phyloP scores from a whole-genome alignment of 1,140 invertebrate genomes.

The Drosophila takahashii region DNA sequence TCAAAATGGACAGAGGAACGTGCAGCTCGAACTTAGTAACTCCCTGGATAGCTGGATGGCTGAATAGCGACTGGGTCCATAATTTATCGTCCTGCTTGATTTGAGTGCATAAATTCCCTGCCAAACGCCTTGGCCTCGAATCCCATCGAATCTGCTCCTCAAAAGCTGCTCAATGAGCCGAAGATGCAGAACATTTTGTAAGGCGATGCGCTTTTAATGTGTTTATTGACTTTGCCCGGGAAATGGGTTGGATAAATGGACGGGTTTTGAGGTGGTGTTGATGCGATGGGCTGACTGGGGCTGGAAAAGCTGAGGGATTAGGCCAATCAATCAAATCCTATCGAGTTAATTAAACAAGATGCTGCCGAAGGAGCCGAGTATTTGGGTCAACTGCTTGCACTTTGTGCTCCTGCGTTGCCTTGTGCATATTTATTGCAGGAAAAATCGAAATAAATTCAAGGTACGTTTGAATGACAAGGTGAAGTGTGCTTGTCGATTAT shows the following conservation, averaged over 20 bases:
- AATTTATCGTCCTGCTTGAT: constrained; percentile 69
- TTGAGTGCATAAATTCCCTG: constrained; percentile 38
- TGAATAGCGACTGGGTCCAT: constrained; percentile 52
- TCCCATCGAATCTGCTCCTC: constrained; percentile 3
- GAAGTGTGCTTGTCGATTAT: constrained; percentile 31
- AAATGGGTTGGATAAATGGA: not conserved
- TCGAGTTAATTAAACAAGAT: constrained; percentile 37
- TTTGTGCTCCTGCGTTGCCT: not conserved
- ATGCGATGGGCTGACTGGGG: not conserved
- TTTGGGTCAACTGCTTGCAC: constrained; percentile 22
- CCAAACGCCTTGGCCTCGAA: constrained; percentile 19
- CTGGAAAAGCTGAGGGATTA: constrained; percentile 4
- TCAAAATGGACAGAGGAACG: constrained; percentile 52
- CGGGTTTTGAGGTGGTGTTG: not conserved
- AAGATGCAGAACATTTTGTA: constrained; percentile 57
- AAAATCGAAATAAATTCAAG: constrained; percentile 38
- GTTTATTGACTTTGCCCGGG: constrained; percentile 65
- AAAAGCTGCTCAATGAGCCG: constrained; percentile 64
- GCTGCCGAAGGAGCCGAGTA: constrained; percentile 16
- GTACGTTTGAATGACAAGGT: constrained; percentile 8
- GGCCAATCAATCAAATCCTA: constrained; percentile 43
- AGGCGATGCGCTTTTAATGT: constrained; percentile 67
- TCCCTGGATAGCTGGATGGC: constrained; percentile 5
- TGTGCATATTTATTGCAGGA: constrained; percentile 32
- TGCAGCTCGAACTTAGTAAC: constrained; percentile 28